Conservation (phyloP, 2,888 invertebrate species). For the Holacanthella duospinosa region DNA sequence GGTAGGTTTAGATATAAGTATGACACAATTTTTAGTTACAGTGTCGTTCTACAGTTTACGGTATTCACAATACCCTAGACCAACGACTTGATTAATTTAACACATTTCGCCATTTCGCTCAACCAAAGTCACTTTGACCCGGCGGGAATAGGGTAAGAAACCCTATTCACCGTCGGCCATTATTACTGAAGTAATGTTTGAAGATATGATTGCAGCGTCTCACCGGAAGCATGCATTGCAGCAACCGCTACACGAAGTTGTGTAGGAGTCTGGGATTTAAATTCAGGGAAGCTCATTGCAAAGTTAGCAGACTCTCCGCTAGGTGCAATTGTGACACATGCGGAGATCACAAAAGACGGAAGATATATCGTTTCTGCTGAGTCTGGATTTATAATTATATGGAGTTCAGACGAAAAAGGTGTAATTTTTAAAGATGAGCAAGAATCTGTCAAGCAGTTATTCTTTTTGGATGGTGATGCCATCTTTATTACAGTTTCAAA, state of each 20-base stretch:
- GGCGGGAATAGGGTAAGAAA: too few relatives aligned
- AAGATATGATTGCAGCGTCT: conserved; percentile 49
- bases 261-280: conserved; percentile 88
- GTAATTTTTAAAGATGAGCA: conserved; percentile 75
- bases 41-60: too few relatives aligned
- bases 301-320: conserved; percentile 82
- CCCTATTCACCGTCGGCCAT: too few relatives aligned
- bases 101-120: too few relatives aligned
- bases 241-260: conserved; percentile 88
- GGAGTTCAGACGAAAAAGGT: conserved; percentile 64
- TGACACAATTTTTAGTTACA: too few relatives aligned
- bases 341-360: conserved; percentile 73
- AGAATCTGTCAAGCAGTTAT: conserved; percentile 62
- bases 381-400: conserved; percentile 78
- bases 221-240: conserved; percentile 66
- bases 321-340: conserved; percentile 89
- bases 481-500: conserved; percentile 66
- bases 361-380: conserved; percentile 79
- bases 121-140: too few relatives aligned
- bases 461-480: conserved; percentile 60
- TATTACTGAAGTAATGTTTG: too few relatives aligned
- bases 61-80: too few relatives aligned
- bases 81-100: too few relatives aligned
- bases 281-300: conserved; percentile 69
- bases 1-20: too few relatives aligned